Percentiles rank a stretch among this genome's conserved stretches.
Evolutionary conservation across 2,888 invertebrate genomes (phyloP).

Genomic region (Agrilus mali): DNA sequence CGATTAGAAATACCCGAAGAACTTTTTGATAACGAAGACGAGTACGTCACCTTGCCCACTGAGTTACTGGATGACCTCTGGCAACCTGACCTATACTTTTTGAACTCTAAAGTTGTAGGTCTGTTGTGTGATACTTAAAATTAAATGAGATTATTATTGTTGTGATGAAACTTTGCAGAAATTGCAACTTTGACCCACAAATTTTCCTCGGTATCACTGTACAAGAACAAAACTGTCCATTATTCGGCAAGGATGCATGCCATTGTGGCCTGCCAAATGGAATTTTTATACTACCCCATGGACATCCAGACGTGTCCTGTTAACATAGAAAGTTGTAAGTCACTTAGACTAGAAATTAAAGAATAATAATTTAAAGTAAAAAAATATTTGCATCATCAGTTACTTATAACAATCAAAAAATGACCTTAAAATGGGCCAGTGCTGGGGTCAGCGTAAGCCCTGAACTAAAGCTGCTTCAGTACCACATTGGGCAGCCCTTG

Average conservation of each 20-base stretch:
- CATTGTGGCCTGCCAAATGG: conserved; percentile 78
- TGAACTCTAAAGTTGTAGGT: conserved; percentile 79
- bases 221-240: conserved; percentile 65
- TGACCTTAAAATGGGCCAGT: conserved; percentile 61
- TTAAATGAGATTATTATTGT: background rate
- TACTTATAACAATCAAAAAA: conserved; percentile 67
- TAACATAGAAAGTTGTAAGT: conserved; percentile 76
- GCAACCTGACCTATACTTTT: conserved; percentile 78
- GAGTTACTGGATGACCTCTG: conserved; percentile 76
- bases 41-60: conserved; percentile 66
- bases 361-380: conserved; percentile 47
- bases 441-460: conserved; percentile 67
- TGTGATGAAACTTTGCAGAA: conserved; percentile 39
- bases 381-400: conserved; percentile 40
- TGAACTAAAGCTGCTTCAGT: conserved; percentile 66
- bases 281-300: conserved; percentile 76
- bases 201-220: conserved; percentile 69
- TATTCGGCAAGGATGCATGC: conserved; percentile 76
- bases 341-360: conserved; percentile 49
- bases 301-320: conserved; percentile 77
- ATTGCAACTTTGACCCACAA: conserved; percentile 69
- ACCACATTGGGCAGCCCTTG: conserved; percentile 61
- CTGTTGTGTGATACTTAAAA: background rate
- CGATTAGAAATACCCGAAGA: conserved; percentile 61
- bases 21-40: conserved; percentile 69